phyloP scores from a whole-genome alignment of 2,113 vertebrate genomes.

The Chiloscyllium plagiosum region DNA sequence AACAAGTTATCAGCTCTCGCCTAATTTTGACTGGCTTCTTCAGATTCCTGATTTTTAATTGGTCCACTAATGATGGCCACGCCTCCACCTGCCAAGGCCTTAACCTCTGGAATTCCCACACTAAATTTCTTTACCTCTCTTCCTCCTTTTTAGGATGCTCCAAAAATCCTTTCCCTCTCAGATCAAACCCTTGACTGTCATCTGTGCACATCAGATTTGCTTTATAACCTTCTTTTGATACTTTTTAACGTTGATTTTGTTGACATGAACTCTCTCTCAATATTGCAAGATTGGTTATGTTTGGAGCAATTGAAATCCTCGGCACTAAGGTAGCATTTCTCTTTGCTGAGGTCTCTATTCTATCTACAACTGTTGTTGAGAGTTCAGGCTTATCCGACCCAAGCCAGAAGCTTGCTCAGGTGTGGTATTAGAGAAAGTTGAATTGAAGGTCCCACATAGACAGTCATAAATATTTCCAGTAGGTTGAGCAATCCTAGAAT shows the following conservation, averaged over 20 bases:
- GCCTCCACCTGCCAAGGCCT: background rate
- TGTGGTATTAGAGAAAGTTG: background rate
- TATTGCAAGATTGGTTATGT: background rate
- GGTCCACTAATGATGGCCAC: background rate
- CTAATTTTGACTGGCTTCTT: background rate
- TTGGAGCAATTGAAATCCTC: background rate
- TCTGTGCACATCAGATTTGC: background rate
- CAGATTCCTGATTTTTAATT: background rate
- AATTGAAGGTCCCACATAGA: background rate
- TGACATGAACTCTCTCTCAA: background rate
- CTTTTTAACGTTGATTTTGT: background rate
- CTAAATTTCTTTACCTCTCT: background rate
- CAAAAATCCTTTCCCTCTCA: no score
- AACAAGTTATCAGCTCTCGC: background rate
- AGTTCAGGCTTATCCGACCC: background rate
- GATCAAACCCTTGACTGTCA: no score
- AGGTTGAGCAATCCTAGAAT: background rate
- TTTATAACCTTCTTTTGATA: background rate
- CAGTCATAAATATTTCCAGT: background rate
- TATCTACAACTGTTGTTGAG: background rate
- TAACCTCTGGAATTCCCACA: background rate
- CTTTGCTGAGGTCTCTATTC: background rate
- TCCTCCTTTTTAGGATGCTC: background rate
- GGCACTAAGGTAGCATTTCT: background rate
- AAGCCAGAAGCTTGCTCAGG: background rate